Percentiles rank a stretch among this genome's conserved stretches.
Evolutionary conservation across 2,888 invertebrate genomes (phyloP).

Genomic region (Gnatocerus cornutus): DNA sequence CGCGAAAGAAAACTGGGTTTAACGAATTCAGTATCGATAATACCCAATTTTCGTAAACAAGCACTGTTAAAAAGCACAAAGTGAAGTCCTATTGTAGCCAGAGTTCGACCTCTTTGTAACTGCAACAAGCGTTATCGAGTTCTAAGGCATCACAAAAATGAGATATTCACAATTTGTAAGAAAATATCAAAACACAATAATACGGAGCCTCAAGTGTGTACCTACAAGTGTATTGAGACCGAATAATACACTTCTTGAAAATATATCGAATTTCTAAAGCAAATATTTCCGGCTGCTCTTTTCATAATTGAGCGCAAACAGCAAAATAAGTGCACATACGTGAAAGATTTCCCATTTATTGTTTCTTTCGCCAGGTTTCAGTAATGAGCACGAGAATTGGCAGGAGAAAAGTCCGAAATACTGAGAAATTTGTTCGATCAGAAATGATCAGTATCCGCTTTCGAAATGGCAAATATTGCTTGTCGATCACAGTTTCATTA

Average conservation of each 20-base stretch:
- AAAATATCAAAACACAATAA: conserved; percentile 54
- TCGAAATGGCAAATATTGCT: conserved; percentile 16
- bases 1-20: conserved; percentile 40
- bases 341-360: background rate
- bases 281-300: conserved; percentile 44
- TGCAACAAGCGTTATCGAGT: conserved; percentile 49
- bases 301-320: conserved; percentile 34
- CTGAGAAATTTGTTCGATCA: background rate
- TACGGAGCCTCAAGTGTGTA: conserved; percentile 46
- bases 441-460: conserved; percentile 11
- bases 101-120: conserved; percentile 45
- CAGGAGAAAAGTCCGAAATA: no score
- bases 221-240: conserved; percentile 48
- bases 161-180: conserved; percentile 53
- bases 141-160: conserved; percentile 53
- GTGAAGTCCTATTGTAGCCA: conserved; percentile 47
- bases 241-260: conserved; percentile 44
- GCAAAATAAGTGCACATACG: background rate
- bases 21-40: conserved; percentile 48
- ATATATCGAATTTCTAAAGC: conserved; percentile 49
- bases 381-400: no score
- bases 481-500: conserved; percentile 32
- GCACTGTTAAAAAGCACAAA: conserved; percentile 49
- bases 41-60: conserved; percentile 54
- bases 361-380: background rate